These are phyloP conservation scores for Mustelus asterias DNA, from an alignment of 2,113 vertebrate species.

Conservation along the genomic window DNA sequence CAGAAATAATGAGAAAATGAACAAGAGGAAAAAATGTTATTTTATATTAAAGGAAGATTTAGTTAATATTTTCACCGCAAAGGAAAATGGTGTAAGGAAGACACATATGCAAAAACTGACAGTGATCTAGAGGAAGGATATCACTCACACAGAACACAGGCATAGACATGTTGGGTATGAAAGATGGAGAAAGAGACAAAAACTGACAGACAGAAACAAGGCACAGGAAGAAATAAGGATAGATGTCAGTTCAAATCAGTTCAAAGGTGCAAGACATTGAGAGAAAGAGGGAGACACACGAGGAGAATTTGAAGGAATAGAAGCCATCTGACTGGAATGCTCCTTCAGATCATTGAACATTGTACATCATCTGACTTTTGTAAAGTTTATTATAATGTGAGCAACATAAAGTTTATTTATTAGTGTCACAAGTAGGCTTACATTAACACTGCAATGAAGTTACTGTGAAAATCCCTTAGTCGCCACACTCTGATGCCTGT, in stretches of 20 bases:
- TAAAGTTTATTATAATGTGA: background rate
- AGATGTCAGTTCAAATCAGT: background rate
- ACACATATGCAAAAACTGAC: background rate
- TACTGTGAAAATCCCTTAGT: no score
- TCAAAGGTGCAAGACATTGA: background rate
- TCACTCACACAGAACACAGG: background rate
- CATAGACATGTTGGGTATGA: background rate
- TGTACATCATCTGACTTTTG: background rate
- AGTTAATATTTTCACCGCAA: background rate
- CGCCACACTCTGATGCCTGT: no score
- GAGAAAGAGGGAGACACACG: background rate
- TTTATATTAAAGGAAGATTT: background rate
- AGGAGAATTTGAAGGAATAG: background rate
- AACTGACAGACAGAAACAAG: background rate
- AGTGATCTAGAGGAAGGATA: background rate
- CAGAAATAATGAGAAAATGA: constrained; percentile 5
- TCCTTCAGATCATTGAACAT: background rate
- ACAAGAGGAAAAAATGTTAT: background rate
- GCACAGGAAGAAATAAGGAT: background rate
- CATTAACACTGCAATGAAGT: no score
- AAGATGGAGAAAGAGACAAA: background rate
- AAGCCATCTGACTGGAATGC: background rate
- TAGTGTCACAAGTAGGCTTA: no score
- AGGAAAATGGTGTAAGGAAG: background rate
- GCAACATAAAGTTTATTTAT: background rate